Evolutionary conservation across 2,797 vertebrate genomes (phyloP), one percentile per base, ranked within the genome.

Genomic region (Peromyscus melanophrys): DNA sequence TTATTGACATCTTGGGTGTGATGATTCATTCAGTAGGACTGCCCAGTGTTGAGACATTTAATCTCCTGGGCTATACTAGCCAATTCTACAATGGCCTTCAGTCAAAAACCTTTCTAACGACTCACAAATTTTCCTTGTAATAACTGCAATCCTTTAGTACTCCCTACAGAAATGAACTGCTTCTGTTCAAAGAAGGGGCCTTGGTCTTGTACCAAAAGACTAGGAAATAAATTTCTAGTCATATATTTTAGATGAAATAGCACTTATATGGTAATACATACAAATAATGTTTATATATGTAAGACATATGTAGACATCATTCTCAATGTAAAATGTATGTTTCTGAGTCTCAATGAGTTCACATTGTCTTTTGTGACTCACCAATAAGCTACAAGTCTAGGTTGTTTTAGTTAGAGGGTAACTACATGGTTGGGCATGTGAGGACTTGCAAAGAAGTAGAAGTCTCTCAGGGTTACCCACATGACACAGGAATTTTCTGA

Each of bases 311-410:
- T 6, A 77, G 59, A 11, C 43, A 71, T n/a, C 40, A 10, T 65
- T 81, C 71, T 92, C 25, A 1, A 13, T 63, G 43, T 40, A 91
- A 78, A 78, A 67, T 4, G 0, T 63, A 11, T 82, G 21, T 55
- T 71, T 34, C 9, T 61, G 34, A 7, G 69, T 81, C 34, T n/a
- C n/a, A n/a, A n/a, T n/a, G n/a, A n/a, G n/a, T n/a, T n/a, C n/a
- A n/a, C 40, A 12, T 82, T 87, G 31, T n/a, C 73, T 87, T 75
- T 57, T 55, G 52, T 88, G 94, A 73, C 69, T 91, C 57, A 81
- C 49, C 16, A 92, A 34, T 37, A n/a, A 40, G 13, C 40, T 84
- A 34, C 52, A 78, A 59, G 37, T 84, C 57, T 57, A 71, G 71
- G 86, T 77, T n/a, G 1, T 93, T 85, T 92, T 78, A 4, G 25